Base-by-base conservation (phyloP, 2,113 vertebrate genomes). In the Steatornis caripensis region DNA sequence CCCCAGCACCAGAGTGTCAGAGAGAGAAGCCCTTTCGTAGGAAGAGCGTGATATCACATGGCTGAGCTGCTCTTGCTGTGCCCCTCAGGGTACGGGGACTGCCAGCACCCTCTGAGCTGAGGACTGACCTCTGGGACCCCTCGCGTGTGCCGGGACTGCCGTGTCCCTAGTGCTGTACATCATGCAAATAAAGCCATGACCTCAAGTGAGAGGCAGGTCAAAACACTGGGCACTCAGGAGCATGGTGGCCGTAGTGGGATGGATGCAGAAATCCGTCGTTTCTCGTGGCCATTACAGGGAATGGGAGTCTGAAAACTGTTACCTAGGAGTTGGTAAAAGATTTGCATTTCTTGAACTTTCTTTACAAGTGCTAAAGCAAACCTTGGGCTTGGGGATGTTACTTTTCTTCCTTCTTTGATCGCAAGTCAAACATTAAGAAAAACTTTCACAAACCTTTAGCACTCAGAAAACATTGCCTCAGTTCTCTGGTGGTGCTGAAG, bases 31-130 rank as follows among this genome's bases (percentile, higher is more conserved):
- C 19, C 6, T 41, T 81, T 32, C 0, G 0, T 5, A 39, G 18
- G 46, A 45, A 24, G 41, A 36, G 24, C 5, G 0, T 1, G 10
- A 0, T 8, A 22, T 2, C 4, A 1, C 5, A 1, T 3, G 37
- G 72, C 22, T 2, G 22, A 93, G 89, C 74, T 71, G 70, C 86
- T 77, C 45, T 6, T 45, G 64, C 45, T 36, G 27, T 41, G 36
- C 54, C 0, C 2, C 15, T 1, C 49, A 11, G 64, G 77, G 26
- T 11, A 5, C 11, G 54, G 78, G 85, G 45, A 17, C 49, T 2
- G 0, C 24, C 71, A 65, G 82, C 54, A 69, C 66, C 71, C 66
- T 49, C 45, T n/a, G 51, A 76, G 69, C 80, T 6, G 19, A 39
- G 57, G 29, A 45, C 46, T 90, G 88, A 88, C 68, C 88, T 20